These are phyloP conservation scores for Macaria notata DNA, from an alignment of 2,888 invertebrate genomes.

Conservation along the genomic window DNA sequence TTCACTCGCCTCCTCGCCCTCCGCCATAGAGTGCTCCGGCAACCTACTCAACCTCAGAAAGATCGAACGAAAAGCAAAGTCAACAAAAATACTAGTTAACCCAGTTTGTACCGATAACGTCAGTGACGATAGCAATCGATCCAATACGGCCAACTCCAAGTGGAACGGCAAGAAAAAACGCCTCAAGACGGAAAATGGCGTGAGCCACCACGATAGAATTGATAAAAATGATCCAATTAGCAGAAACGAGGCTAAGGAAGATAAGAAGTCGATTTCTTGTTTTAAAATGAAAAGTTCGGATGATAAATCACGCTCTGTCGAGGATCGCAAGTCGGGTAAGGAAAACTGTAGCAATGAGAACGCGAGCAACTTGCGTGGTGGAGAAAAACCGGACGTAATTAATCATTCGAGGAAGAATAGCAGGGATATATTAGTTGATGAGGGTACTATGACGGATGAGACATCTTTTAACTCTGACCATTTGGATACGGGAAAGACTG, in stretches of 20 bases:
- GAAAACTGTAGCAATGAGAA: conserved; percentile 75
- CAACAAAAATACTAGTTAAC: conserved; percentile 76
- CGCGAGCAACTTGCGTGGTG: conserved; percentile 64
- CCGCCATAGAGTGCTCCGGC: conserved; percentile 58
- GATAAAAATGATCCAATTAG: conserved; percentile 64
- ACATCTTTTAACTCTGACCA: conserved; percentile 53
- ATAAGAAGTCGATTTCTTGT: conserved; percentile 74
- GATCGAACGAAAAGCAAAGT: conserved; percentile 74
- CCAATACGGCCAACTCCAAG: conserved; percentile 60
- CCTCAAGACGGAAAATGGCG: conserved; percentile 57
- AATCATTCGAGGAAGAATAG: conserved; percentile 65
- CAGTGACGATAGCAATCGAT: conserved; percentile 70
- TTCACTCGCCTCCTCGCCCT: conserved; percentile 61
- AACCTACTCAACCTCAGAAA: conserved; percentile 69
- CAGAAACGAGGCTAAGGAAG: conserved; percentile 63
- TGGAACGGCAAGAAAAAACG: conserved; percentile 78
- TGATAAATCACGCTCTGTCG: conserved; percentile 66
- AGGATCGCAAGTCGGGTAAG: conserved; percentile 63
- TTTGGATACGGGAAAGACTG: conserved; percentile 62
- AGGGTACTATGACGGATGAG: conserved; percentile 62
- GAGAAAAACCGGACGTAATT: conserved; percentile 67
- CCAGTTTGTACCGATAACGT: conserved; percentile 72
- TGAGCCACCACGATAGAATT: conserved; percentile 50
- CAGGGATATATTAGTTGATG: conserved; percentile 61
- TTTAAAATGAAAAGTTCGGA: conserved; percentile 75